Evolutionary conservation across 1,140 invertebrate genomes (phyloP).

Genomic region (Ips typographus): DNA sequence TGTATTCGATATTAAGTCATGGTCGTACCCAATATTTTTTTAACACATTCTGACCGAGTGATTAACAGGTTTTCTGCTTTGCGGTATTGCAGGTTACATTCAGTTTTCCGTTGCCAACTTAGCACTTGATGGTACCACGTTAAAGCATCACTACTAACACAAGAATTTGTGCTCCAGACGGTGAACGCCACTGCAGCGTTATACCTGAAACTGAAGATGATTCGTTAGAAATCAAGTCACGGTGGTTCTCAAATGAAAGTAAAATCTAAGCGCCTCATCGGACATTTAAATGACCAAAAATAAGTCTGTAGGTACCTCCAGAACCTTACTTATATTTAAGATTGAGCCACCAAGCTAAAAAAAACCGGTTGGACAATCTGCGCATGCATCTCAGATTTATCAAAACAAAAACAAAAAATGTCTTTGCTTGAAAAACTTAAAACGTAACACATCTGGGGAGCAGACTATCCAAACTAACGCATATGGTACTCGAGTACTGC

Average conservation of each 20-base stretch:
- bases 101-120: no score
- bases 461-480: slow-evolving; percentile 3
- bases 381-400: no score
- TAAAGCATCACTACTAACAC: no score
- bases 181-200: slow-evolving; percentile 21
- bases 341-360: no score
- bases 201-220: not conserved
- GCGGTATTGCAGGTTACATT: no score
- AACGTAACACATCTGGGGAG: slow-evolving; percentile 5
- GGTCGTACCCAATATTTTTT: slow-evolving; percentile 21
- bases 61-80: no score
- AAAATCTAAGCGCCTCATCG: slow-evolving; percentile 33
- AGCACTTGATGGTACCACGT: no score
- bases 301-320: slow-evolving; percentile 11
- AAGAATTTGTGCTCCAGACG: no score
- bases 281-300: slow-evolving; percentile 32
- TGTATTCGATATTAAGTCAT: slow-evolving; percentile 23
- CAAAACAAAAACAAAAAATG: no score
- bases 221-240: slow-evolving; percentile 35
- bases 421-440: no score
- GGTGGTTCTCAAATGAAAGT: slow-evolving; percentile 33
- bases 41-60: not conserved
- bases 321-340: no score
- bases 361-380: no score
- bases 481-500: slow-evolving; percentile 12